Evolutionary conservation across 2,113 vertebrate genomes (phyloP).

Genomic region (Penelope pileata): DNA sequence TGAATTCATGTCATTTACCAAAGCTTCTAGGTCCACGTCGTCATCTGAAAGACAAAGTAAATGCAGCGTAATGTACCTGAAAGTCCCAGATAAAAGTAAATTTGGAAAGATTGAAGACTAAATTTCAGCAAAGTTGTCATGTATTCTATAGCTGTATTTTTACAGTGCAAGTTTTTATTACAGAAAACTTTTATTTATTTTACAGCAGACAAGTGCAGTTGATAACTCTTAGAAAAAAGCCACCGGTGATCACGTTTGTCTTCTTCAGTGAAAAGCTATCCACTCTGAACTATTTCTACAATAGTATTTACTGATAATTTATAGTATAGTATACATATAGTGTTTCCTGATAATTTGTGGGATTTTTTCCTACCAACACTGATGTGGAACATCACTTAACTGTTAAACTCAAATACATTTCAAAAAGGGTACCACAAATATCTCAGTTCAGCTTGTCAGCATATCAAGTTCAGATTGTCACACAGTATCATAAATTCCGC

Average conservation of each 20-base stretch:
- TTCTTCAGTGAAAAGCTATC: background rate
- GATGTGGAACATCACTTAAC: background rate
- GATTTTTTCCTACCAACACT: background rate
- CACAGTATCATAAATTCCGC: background rate
- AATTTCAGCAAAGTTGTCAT: background rate
- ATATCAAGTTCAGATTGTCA: background rate
- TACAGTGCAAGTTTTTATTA: background rate
- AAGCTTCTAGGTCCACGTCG: slow-evolving; percentile 90
- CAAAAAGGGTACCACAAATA: background rate
- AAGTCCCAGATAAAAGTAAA: background rate
- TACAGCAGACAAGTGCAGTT: background rate
- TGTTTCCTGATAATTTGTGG: background rate
- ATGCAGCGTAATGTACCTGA: background rate
- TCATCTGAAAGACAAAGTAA: slow-evolving; percentile 81
- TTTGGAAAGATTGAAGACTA: background rate
- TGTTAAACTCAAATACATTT: background rate
- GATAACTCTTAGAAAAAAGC: background rate
- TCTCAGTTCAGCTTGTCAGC: background rate
- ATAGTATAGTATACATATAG: background rate
- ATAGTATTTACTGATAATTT: background rate
- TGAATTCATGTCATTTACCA: slow-evolving; percentile 95
- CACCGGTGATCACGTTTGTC: background rate
- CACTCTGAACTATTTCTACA: background rate
- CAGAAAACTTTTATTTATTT: background rate
- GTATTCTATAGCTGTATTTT: background rate